These are phyloP conservation scores for Gopherus evgoodei DNA, from an alignment of 2,113 vertebrate species.

Conservation along the genomic window DNA sequence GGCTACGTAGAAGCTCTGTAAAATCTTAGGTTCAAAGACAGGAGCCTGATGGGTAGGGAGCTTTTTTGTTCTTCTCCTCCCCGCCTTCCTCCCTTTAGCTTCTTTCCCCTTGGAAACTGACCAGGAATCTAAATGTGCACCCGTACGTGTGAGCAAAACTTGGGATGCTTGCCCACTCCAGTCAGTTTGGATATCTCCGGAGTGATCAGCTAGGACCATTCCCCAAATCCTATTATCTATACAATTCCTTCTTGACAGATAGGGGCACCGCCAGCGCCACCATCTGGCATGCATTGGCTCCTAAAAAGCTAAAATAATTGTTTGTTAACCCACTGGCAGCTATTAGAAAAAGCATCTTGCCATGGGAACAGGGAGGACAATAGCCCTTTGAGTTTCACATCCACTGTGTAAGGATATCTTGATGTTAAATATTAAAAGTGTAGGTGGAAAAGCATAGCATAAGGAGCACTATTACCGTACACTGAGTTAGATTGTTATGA, in stretches of 20 bases:
- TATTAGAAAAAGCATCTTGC: not conserved
- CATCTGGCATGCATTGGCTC: constrained; percentile 41
- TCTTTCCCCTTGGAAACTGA: not conserved
- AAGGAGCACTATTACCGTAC: rapidly evolving
- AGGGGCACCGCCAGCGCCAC: constrained; percentile 63
- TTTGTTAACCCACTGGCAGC: constrained; percentile 21
- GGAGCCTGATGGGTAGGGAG: not conserved
- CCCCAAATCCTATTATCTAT: constrained; percentile 49
- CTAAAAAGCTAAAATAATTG: not conserved
- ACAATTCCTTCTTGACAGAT: constrained; percentile 19
- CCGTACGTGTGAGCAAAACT: not conserved
- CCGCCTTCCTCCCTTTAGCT: not conserved
- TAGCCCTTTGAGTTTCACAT: rapidly evolving
- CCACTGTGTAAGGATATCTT: rapidly evolving
- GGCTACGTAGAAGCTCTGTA: constrained; percentile 20
- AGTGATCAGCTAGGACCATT: not conserved
- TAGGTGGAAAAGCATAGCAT: rapidly evolving
- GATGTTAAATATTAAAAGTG: not conserved
- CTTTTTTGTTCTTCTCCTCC: not conserved
- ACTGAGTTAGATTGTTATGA: not conserved
- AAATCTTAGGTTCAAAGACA: constrained; percentile 19
- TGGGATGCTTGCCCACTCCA: not conserved
- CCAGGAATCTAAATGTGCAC: constrained; percentile 7
- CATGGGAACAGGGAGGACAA: not conserved
- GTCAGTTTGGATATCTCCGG: not conserved